Conservation (phyloP, 2,888 invertebrate genomes). For the Crocallis elinguaria region DNA sequence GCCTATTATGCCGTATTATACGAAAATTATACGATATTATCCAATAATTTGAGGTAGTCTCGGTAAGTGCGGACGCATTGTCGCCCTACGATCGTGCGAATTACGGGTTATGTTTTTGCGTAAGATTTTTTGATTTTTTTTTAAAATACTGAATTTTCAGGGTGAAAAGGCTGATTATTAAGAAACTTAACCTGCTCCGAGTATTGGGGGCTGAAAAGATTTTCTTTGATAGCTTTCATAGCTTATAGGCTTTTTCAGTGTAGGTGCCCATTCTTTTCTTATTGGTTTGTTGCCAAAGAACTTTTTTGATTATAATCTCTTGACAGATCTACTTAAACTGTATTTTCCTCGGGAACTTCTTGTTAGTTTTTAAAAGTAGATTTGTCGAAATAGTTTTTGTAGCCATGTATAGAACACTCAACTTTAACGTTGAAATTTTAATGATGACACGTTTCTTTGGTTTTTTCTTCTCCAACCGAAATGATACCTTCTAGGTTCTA, state of each 20-base stretch:
- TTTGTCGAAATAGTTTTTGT: too few relatives aligned
- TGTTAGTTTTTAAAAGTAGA: too few relatives aligned
- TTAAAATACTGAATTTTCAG: background rate
- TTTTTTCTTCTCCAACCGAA: background rate
- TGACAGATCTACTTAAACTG: too few relatives aligned
- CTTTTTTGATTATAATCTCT: too few relatives aligned
- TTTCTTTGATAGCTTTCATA: background rate
- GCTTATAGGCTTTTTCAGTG: background rate
- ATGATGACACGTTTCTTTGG: background rate
- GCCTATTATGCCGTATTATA: constrained; percentile 30
- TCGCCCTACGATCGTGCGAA: constrained; percentile 17
- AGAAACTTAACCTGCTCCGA: background rate
- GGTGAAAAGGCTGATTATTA: background rate
- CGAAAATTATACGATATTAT: constrained; percentile 26
- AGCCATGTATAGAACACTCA: too few relatives aligned
- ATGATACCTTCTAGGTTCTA: background rate
- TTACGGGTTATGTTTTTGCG: background rate
- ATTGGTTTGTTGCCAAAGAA: background rate
- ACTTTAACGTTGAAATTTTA: too few relatives aligned
- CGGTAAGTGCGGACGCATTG: constrained; percentile 24
- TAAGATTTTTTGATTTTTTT: background rate
- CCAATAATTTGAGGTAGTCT: constrained; percentile 23
- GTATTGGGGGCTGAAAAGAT: background rate
- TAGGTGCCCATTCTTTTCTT: background rate
- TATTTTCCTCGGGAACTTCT: too few relatives aligned